Base-by-base conservation (phyloP, 2,888 invertebrate species). In the Apodemia zela region DNA sequence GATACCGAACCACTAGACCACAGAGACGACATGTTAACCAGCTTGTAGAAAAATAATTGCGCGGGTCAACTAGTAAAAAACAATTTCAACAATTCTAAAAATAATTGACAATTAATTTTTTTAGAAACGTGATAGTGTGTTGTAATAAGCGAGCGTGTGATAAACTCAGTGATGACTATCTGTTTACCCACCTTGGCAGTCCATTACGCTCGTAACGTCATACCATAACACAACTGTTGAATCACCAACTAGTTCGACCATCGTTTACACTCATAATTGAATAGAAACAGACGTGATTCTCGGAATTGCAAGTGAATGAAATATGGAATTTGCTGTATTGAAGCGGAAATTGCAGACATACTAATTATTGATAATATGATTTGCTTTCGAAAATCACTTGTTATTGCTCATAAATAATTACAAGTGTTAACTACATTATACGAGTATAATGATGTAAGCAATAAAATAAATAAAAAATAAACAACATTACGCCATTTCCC, bases 211-310 rank as follows among this genome's bases (percentile, higher is more conserved):
- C 73, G 71, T 70, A 75, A 74, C 81, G 82, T 84, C 82, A 82
- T 85, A 47, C 6, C 51, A 18, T 51, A 51, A 51, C 11, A 51
- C 51, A 80, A 78, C 66, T 63, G 76, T 76, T 87, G 86, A 87
- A 76, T 88, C 89, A 89, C 76, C 74, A 72, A 66, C 69, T 67
- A 71, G 67, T 75, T 66, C 60, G 63, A 61, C 54, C 65, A 66
- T 68, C 73, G 72, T 76, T 78, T 74, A 60, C 63, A 75, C 82
- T 80, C 77, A 81, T 71, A 73, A 75, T 69, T 76, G 75, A 77
- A 79, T 75, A 73, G 75, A 76, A 77, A 77, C 80, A 73, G 76
- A 78, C 78, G 78, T 73, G 75, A 75, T 87, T 85, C 87, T 75
- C 60, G 72, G 86, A 84, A 86, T 67, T 73, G 72, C 74, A 75